phyloP scores from a whole-genome alignment of 1,140 invertebrate species.

The Delia radicum region DNA sequence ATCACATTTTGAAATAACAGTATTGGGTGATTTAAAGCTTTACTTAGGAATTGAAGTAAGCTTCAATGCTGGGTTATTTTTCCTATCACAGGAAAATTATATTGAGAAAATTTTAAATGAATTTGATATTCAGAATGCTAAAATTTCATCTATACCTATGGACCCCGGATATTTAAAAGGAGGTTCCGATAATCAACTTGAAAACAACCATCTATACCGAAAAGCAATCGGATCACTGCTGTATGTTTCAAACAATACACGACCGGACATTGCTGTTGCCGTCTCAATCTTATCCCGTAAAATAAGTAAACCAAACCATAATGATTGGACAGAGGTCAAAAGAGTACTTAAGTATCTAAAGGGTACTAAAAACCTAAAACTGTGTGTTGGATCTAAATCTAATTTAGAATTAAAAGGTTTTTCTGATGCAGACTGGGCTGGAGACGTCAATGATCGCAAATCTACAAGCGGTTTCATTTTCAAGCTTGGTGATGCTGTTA shows the following conservation, averaged over 20 bases:
- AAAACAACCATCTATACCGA: conserved; percentile 31
- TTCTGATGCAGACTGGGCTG: conserved; percentile 37
- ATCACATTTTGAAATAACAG: conserved; percentile 3
- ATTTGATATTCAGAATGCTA: conserved; percentile 1
- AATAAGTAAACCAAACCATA: too few relatives aligned
- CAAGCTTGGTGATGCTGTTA: conserved; percentile 24
- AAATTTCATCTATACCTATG: background rate
- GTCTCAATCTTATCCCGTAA: conserved; percentile 41
- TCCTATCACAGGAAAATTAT: background rate
- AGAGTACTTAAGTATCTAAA: conserved; percentile 46
- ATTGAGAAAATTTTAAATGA: background rate
- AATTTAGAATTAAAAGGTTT: conserved; percentile 26
- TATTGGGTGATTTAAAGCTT: background rate
- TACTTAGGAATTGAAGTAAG: background rate
- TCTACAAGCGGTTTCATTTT: conserved; percentile 36
- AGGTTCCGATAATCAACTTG: background rate
- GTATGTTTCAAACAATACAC: conserved; percentile 44
- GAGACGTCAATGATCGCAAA: conserved; percentile 29
- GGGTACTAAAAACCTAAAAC: conserved; percentile 36
- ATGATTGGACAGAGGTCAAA: conserved; percentile 46
- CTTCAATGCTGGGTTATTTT: background rate
- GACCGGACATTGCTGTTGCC: conserved; percentile 52
- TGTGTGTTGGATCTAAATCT: background rate
- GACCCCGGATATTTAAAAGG: conserved; percentile 11
- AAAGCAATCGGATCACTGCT: conserved; percentile 44